A percentile compares a stretch with the other conserved stretches of the same genome.
Evolutionary conservation across 2,113 vertebrate genomes (phyloP).

Genomic region (Cavia aperea): DNA sequence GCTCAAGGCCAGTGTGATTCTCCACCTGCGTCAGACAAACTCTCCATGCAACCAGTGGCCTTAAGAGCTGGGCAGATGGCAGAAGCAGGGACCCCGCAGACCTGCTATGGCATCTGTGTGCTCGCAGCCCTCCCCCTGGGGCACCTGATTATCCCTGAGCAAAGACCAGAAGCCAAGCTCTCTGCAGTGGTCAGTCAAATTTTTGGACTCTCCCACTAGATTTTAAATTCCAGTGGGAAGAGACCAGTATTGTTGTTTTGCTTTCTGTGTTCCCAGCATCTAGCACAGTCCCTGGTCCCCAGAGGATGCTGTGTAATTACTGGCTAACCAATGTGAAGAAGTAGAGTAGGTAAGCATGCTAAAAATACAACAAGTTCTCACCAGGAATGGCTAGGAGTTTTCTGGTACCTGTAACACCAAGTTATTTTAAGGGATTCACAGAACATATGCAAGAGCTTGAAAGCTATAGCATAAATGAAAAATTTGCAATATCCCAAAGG

Average conservation of each 20-base stretch:
- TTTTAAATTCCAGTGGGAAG: not conserved
- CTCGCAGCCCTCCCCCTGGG: fast-evolving
- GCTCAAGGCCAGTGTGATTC: not conserved
- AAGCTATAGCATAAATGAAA: not conserved
- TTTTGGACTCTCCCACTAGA: not conserved
- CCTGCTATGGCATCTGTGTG: too few relatives aligned
- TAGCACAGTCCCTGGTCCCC: too few relatives aligned
- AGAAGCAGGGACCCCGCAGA: not conserved
- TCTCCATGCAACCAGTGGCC: not conserved
- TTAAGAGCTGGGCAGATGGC: not conserved
- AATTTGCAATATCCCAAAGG: not conserved
- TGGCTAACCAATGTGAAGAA: not conserved
- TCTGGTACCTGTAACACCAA: fast-evolving
- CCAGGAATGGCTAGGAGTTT: not conserved
- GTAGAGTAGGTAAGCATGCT: not conserved
- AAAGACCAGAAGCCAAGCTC: not conserved
- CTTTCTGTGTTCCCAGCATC: not conserved
- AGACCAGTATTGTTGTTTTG: not conserved
- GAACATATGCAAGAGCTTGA: not conserved
- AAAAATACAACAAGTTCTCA: not conserved
- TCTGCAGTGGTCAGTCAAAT: not conserved
- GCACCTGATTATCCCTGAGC: fast-evolving
- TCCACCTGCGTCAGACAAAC: not conserved
- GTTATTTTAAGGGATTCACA: not conserved
- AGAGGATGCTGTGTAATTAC: not conserved